Percentiles rank a stretch among this genome's conserved stretches.
phyloP scores from a whole-genome alignment of 2,797 vertebrate genomes.

The Malurus leucopterus region DNA sequence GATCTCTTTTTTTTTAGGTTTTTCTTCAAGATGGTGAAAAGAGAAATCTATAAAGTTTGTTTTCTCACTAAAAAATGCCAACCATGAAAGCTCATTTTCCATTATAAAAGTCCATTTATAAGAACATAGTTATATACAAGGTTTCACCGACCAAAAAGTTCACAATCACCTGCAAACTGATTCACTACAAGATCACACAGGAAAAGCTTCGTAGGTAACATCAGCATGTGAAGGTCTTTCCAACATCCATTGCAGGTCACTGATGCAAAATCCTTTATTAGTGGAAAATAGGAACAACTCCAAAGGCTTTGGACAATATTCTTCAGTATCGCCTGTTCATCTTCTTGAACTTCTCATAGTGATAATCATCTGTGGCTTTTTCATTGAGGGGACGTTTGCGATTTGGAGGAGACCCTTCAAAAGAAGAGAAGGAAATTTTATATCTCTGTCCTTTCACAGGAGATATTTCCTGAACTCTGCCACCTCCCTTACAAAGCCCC shows the following conservation, averaged over 20 bases:
- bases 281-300: not conserved
- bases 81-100: not conserved
- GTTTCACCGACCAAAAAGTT: not conserved
- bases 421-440: not conserved
- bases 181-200: not conserved
- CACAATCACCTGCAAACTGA: not conserved
- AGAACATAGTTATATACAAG: conserved; percentile 15
- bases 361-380: conserved; percentile 96
- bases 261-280: not conserved
- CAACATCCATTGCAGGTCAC: not conserved
- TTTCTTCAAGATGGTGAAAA: not conserved
- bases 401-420: conserved; percentile 81
- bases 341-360: conserved; percentile 99
- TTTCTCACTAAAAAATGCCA: not conserved
- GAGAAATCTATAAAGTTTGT: not conserved
- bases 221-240: not conserved
- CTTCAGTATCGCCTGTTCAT: conserved; percentile 89
- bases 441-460: not conserved
- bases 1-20: accelerated
- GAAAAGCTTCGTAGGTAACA: not conserved
- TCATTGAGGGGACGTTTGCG: conserved; percentile 95
- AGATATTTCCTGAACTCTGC: not conserved
- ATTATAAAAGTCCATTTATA: not conserved
- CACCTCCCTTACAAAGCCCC: not conserved
- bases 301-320: not conserved